Evolutionary conservation across 2,797 vertebrate genomes (phyloP), one percentile per base, ranked within the genome.

Genomic region (Parauchenoglanis punctatus): DNA sequence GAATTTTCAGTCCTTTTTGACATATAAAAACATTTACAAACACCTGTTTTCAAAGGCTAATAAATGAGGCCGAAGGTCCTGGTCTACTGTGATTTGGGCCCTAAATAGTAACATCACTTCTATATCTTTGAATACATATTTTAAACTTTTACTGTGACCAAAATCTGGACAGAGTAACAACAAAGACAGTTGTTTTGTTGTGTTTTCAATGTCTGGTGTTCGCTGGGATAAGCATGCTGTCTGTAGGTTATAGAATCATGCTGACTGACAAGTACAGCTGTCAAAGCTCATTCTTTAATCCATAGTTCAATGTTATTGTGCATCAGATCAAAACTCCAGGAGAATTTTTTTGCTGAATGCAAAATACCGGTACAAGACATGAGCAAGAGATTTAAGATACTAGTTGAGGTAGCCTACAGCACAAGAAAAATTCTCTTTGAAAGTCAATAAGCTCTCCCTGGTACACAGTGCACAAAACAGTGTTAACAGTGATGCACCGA

Each of bases 371-470:
- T 56, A 77, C 23, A 77, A 63, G 46, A 46, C 58, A 84, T 76
- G 59, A 87, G 59, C 31, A 68, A 65, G 86, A 83, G 58, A 76
- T 63, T 83, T 1, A 52, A 83, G 86, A 87, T 52, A 54, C 18
- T 40, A 18, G 81, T 68, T 52, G 52, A 86, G 56, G 68, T 44
- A 54, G 61, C 90, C 88, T 90, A 68, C 88, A 88, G 90, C 89
- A 85, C 91, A 93, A 93, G 90, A 91, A 86, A 88, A 93, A 93
- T 91, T 86, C 44, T 92, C 89, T 91, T 91, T 87, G 85, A 88
- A 93, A 95, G 95, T 94, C 93, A 93, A 94, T 94, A 94, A 92
- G 81, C 90, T 93, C 91, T 93, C 89, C 90, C 89, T 90, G 91
- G 90, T 85, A 91, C 91, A 90, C 91, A 91, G 90, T 94, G 68